Percentiles rank a stretch among this genome's conserved stretches.
These are phyloP conservation scores for Pitangus sulphuratus DNA, from an alignment of 2,797 vertebrate species.

Conservation along the genomic window DNA sequence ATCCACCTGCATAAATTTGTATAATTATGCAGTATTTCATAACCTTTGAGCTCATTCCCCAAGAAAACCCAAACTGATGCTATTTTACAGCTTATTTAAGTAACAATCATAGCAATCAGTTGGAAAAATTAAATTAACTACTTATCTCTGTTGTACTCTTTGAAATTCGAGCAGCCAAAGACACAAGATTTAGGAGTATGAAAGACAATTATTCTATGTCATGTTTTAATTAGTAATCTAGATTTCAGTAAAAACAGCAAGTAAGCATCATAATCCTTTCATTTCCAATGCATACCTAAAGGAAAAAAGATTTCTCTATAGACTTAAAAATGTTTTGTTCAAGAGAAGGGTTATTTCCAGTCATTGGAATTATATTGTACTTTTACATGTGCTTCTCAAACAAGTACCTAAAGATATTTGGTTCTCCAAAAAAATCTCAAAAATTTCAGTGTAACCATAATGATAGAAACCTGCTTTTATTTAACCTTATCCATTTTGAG, in stretches of 20 bases:
- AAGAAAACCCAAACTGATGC: not conserved
- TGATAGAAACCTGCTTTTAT: not conserved
- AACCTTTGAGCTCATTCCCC: not conserved
- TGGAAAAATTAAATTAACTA: conserved; percentile 39
- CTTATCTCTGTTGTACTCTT: not conserved
- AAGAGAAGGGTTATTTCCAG: not conserved
- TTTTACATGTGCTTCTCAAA: not conserved
- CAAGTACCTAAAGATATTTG: not conserved
- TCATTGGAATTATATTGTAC: not conserved
- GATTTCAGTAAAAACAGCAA: conserved; percentile 6
- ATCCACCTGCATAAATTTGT: not conserved
- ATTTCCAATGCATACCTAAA: not conserved
- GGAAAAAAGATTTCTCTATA: not conserved
- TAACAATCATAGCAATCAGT: not conserved
- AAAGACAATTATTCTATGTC: not conserved
- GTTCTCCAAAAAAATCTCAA: not conserved
- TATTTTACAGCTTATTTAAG: not conserved
- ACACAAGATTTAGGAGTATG: not conserved
- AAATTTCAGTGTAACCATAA: not conserved
- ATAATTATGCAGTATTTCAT: not conserved
- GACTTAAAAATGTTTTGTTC: not conserved
- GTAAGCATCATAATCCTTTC: not conserved
- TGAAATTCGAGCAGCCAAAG: not conserved
- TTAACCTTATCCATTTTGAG: not conserved
- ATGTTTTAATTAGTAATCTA: not conserved